These are phyloP conservation scores for Sylvilagus bachmani DNA, from an alignment of 2,113 vertebrate genomes.

Conservation along the genomic window DNA sequence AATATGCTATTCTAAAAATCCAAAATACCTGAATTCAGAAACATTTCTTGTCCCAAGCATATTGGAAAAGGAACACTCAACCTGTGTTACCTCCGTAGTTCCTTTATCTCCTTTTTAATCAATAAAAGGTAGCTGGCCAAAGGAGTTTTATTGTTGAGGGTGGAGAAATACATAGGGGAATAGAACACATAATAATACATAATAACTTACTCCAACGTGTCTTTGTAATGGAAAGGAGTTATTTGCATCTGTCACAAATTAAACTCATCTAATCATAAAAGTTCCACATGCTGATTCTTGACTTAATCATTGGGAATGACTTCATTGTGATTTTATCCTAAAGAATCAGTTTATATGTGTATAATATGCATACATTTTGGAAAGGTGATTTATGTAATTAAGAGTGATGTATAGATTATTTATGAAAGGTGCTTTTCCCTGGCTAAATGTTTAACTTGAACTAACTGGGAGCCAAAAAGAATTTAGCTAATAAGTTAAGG, in stretches of 20 bases:
- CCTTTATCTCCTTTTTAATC: neutral
- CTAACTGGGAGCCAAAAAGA: constrained; percentile 53
- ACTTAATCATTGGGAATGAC: constrained; percentile 75
- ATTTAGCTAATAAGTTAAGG: constrained; percentile 57
- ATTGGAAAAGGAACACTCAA: neutral
- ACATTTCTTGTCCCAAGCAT: neutral
- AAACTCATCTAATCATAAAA: constrained; percentile 65
- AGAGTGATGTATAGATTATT: constrained; percentile 64
- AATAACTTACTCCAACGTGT: constrained; percentile 41
- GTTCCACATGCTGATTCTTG: constrained; percentile 75
- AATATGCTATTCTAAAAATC: neutral
- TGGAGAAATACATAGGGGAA: constrained; percentile 19
- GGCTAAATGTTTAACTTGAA: constrained; percentile 65
- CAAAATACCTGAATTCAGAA: neutral
- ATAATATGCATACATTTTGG: constrained; percentile 26
- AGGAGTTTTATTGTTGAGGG: neutral
- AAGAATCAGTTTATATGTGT: constrained; percentile 55
- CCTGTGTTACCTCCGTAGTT: neutral
- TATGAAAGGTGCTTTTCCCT: constrained; percentile 45
- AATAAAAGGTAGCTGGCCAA: constrained; percentile 3
- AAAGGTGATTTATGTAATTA: constrained; percentile 58
- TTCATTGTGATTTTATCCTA: constrained; percentile 63
- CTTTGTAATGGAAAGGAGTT: constrained; percentile 48
- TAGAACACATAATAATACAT: neutral
- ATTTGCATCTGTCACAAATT: constrained; percentile 52